Evolutionary conservation across 2,888 invertebrate species (phyloP), one percentile per base, ranked within the genome.

Genomic region (Epinotia demarniana): DNA sequence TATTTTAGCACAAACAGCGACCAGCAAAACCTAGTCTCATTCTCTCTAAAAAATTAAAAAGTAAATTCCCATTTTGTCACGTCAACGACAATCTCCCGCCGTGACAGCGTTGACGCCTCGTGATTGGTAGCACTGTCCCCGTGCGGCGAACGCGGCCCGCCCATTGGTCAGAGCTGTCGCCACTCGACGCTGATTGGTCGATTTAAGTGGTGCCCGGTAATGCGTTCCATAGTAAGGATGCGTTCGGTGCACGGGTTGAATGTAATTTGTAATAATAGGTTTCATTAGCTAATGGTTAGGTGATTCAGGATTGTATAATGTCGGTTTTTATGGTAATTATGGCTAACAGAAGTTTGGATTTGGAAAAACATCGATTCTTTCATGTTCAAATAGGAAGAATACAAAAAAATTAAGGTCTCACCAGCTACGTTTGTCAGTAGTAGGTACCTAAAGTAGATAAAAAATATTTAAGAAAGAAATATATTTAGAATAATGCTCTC

Each of bases 121-220:
- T 60, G 75, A 75, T 75, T 75, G 70, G 70, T 53, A 53, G 75
- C 33, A 49, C 64, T 64, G 64, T 64, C 60, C 62, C 64, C 60
- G 64, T 33, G 75, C 60, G 75, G 69, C 19, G 49, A 58, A 39
- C 49, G 58, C 39, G n/a, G 70, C n/a, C 60, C 27, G 53, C 70
- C 63, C 78, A 78, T 79, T 81, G 79, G 80, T 69, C 71, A 76
- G 74, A 73, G 69, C 76, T 78, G 78, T 78, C 74, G 71, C 63
- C 80, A 79, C 80, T 80, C 77, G 64, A 72, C 77, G 63, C 69
- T 80, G 78, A 80, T 79, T 79, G 79, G 80, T 72, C 68, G 78
- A 72, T 75, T 76, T 76, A 53, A 71, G 71, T 61, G 73, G 61
- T 57, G 18, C 72, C 63, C 27, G n/a, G 61, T 68, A 39, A 58